A percentile compares a stretch with the other conserved stretches of the same genome.
phyloP scores from a whole-genome alignment of 1,140 invertebrate species.

The Argopecten irradians region DNA sequence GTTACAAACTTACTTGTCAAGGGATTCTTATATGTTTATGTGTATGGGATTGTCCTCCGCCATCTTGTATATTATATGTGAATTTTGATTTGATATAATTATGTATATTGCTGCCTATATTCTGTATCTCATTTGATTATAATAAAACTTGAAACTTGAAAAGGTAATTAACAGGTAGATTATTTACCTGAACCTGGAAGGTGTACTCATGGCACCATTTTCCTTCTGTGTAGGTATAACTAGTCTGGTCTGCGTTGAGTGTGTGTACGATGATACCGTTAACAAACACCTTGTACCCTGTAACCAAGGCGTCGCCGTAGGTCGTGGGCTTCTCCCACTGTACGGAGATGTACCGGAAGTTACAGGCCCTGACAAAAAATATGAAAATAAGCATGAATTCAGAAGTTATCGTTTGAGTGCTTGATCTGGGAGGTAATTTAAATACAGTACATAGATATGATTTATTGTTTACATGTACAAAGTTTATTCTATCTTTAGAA shows the following conservation, averaged over 20 bases:
- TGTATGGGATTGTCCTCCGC: no score
- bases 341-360: conserved; percentile 77
- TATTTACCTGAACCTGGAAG: conserved; percentile 75
- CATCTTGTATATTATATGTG: no score
- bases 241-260: conserved; percentile 71
- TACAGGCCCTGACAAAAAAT: conserved; percentile 71
- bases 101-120: no score
- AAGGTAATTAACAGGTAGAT: neutral
- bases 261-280: conserved; percentile 75
- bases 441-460: no score
- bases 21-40: no score
- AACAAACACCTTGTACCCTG: conserved; percentile 77
- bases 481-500: no score
- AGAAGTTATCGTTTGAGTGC: neutral
- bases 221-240: conserved; percentile 74
- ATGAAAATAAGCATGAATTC: neutral
- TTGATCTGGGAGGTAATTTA: no score
- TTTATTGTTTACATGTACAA: no score
- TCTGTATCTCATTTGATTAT: no score
- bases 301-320: conserved; percentile 74
- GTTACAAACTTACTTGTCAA: no score
- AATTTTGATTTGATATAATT: no score
- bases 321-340: conserved; percentile 76
- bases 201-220: conserved; percentile 76
- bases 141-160: no score